Evolutionary conservation across 1,140 invertebrate species (phyloP).

Genomic region (Rhynchophorus ferrugineus): DNA sequence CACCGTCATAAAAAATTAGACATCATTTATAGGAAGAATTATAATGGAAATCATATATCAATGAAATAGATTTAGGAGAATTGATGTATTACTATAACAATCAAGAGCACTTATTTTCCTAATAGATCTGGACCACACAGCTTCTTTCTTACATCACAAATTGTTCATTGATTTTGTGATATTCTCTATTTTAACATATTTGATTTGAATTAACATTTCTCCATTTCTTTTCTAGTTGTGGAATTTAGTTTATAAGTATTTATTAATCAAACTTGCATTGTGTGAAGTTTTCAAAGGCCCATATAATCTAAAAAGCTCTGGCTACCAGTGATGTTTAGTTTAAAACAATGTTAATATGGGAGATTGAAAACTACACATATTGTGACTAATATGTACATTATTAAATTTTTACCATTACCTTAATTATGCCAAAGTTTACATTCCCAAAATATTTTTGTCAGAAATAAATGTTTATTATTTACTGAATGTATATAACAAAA

Average conservation of each 20-base stretch:
- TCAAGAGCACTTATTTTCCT: slow-evolving; percentile 3
- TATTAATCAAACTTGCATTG: slow-evolving; percentile 16
- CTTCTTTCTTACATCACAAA: slow-evolving; percentile 1
- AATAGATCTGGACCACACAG: slow-evolving; percentile 16
- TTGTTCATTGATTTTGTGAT: slow-evolving; percentile 21
- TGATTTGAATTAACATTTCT: slow-evolving; percentile 14
- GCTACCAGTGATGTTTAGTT: too few species aligned
- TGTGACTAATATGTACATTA: slow-evolving; percentile 27
- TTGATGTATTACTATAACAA: neutral
- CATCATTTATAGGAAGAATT: neutral
- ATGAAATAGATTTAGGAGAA: neutral
- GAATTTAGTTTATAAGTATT: slow-evolving; percentile 27
- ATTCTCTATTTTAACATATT: slow-evolving; percentile 20
- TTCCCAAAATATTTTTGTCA: slow-evolving; percentile 39
- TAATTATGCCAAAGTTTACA: slow-evolving; percentile 46
- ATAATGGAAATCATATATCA: neutral
- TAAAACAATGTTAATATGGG: too few species aligned
- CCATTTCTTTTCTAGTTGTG: slow-evolving; percentile 22
- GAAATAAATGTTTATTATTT: slow-evolving; percentile 35
- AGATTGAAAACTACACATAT: slow-evolving; percentile 1
- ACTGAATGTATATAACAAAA: slow-evolving; percentile 38
- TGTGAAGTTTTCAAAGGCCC: too few species aligned
- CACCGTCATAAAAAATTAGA: too few species aligned
- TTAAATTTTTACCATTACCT: slow-evolving; percentile 39
- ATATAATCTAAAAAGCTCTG: too few species aligned